These are phyloP conservation scores for Homarus americanus DNA, from an alignment of 1,140 invertebrate species.

Conservation along the genomic window DNA sequence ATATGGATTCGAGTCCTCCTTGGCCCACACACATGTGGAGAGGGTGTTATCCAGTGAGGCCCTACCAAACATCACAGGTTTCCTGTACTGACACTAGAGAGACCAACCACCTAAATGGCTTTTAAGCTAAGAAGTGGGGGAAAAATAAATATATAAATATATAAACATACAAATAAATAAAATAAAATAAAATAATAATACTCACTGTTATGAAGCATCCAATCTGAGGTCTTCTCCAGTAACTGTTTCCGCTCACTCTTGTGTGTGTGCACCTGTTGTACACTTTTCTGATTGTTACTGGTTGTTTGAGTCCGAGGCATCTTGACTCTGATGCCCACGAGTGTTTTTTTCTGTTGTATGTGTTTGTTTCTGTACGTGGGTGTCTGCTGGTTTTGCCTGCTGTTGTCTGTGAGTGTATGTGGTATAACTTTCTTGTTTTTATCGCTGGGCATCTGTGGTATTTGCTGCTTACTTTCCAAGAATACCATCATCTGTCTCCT, in stretches of 20 bases:
- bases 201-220: neutral
- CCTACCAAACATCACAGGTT: too few relatives aligned
- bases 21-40: too few relatives aligned
- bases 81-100: too few relatives aligned
- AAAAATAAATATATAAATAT: too few relatives aligned
- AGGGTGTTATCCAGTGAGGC: too few relatives aligned
- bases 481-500: neutral
- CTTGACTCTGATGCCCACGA: neutral
- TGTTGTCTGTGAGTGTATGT: neutral
- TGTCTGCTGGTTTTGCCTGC: too few relatives aligned
- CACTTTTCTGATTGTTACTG: neutral
- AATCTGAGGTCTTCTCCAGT: neutral
- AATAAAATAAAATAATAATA: too few relatives aligned
- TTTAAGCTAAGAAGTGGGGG: too few relatives aligned
- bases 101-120: too few relatives aligned
- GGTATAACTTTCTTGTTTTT: neutral
- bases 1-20: too few relatives aligned
- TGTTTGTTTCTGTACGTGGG: neutral
- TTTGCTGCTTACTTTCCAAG: neutral
- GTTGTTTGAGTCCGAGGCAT: neutral
- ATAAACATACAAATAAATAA: too few relatives aligned
- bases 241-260: neutral
- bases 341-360: neutral
- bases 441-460: neutral
- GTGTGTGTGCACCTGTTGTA: neutral